Evolutionary conservation across 2,888 invertebrate genomes (phyloP).

Genomic region (Hemaris fuciformis): DNA sequence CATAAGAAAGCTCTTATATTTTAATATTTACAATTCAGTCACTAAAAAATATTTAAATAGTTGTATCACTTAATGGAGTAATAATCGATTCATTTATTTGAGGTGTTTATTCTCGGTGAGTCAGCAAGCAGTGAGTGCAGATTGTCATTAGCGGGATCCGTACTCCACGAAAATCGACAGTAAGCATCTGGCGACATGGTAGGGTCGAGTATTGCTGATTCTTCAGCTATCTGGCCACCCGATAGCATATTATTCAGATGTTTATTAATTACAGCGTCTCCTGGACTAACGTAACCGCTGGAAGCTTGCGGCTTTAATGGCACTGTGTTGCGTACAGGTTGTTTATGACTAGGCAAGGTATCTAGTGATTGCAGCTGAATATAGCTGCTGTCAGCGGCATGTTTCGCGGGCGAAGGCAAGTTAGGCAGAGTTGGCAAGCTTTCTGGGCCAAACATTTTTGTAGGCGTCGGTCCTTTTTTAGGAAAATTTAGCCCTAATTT

Average conservation of each 20-base stretch:
- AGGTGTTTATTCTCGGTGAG: constrained; percentile 54
- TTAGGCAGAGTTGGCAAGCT: constrained; percentile 72
- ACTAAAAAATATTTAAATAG: constrained; percentile 54
- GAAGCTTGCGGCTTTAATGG: constrained; percentile 58
- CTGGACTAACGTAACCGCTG: constrained; percentile 68
- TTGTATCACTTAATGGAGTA: constrained; percentile 50
- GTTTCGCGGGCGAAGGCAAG: constrained; percentile 65
- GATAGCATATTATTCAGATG: constrained; percentile 68
- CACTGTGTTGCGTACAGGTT: constrained; percentile 51
- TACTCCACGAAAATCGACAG: constrained; percentile 78
- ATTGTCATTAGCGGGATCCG: constrained; percentile 73
- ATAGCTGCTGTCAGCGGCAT: constrained; percentile 63
- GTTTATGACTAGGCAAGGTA: constrained; percentile 68
- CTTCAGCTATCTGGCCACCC: constrained; percentile 58
- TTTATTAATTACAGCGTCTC: constrained; percentile 70
- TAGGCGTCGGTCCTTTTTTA: constrained; percentile 55
- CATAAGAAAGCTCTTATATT: constrained; percentile 57
- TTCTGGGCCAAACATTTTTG: constrained; percentile 63
- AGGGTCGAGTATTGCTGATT: constrained; percentile 71
- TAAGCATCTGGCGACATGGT: constrained; percentile 76
- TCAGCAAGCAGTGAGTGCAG: constrained; percentile 68
- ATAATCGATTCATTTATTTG: constrained; percentile 60
- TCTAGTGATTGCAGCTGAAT: constrained; percentile 73
- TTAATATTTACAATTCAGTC: constrained; percentile 67
- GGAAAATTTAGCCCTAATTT: constrained; percentile 62